Conservation (phyloP, 2,797 vertebrate species). For the Numenius phaeopus region DNA sequence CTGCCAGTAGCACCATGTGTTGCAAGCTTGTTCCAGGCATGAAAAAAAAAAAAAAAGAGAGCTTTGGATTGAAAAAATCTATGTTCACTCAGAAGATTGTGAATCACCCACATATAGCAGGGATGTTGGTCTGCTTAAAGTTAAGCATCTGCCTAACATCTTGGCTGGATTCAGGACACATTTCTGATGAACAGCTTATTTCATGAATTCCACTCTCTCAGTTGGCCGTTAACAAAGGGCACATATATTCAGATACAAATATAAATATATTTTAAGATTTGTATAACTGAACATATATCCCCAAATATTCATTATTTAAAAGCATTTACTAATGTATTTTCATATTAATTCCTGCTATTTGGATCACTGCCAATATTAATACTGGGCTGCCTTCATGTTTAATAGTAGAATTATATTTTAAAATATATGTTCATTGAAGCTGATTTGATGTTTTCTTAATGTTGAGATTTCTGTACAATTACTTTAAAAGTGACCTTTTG, state of each 20-base stretch:
- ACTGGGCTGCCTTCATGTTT: neutral
- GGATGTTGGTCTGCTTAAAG: neutral
- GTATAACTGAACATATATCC: neutral
- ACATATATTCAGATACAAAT: neutral
- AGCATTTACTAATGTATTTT: neutral
- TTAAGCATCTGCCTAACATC: conserved; percentile 15
- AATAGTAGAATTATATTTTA: neutral
- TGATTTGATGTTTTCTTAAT: neutral
- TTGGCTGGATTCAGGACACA: neutral
- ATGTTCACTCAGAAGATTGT: neutral
- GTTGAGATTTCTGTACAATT: neutral
- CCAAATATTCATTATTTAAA: conserved; percentile 25
- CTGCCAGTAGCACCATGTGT: neutral
- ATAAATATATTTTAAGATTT: neutral
- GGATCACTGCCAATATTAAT: neutral
- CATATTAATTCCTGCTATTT: conserved; percentile 22
- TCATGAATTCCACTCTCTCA: conserved; percentile 14
- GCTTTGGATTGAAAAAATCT: neutral
- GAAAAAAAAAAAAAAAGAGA: neutral
- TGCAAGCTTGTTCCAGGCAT: neutral
- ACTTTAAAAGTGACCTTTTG: conserved; percentile 12
- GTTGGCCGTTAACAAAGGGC: neutral
- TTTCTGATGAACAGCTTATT: conserved; percentile 12
- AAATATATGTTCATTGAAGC: neutral
- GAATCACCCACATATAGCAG: neutral